Conservation (phyloP, 2,797 vertebrate genomes). For the Enteromius thamalakanensis region DNA sequence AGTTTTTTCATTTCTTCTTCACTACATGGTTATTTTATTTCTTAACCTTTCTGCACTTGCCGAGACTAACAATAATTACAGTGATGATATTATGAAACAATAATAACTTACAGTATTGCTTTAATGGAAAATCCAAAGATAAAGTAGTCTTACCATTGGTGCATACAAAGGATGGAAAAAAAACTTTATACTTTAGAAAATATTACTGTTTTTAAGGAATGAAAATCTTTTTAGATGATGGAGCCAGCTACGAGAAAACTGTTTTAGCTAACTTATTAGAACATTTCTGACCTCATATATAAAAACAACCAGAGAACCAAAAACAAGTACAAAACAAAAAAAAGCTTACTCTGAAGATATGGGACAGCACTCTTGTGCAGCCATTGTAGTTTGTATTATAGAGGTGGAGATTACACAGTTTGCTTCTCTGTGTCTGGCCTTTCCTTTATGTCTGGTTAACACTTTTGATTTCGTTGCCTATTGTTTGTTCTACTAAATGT, state of each 20-base stretch:
- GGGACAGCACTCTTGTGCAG: constrained; percentile 73
- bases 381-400: constrained; percentile 87
- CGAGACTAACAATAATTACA: constrained; percentile 79
- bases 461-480: constrained; percentile 62
- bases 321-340: constrained; percentile 67
- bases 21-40: constrained; percentile 69
- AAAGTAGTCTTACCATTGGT: constrained; percentile 97
- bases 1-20: constrained; percentile 68
- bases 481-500: constrained; percentile 72
- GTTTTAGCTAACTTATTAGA: constrained; percentile 90
- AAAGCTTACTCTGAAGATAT: constrained; percentile 64
- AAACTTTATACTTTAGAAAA: constrained; percentile 99
- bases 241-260: constrained; percentile 90
- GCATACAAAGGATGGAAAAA: constrained; percentile 89
- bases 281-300: constrained; percentile 87
- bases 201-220: constrained; percentile 95
- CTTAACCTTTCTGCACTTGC: constrained; percentile 76
- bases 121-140: constrained; percentile 99
- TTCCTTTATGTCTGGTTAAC: constrained; percentile 71
- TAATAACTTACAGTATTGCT: constrained; percentile 90
- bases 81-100: constrained; percentile 80
- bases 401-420: constrained; percentile 80
- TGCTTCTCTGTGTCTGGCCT: constrained; percentile 77
- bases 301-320: constrained; percentile 84
- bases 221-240: constrained; percentile 83